These are phyloP conservation scores for Halcyon leucocephala DNA, from an alignment of 2,797 vertebrate genomes.

Conservation along the genomic window DNA sequence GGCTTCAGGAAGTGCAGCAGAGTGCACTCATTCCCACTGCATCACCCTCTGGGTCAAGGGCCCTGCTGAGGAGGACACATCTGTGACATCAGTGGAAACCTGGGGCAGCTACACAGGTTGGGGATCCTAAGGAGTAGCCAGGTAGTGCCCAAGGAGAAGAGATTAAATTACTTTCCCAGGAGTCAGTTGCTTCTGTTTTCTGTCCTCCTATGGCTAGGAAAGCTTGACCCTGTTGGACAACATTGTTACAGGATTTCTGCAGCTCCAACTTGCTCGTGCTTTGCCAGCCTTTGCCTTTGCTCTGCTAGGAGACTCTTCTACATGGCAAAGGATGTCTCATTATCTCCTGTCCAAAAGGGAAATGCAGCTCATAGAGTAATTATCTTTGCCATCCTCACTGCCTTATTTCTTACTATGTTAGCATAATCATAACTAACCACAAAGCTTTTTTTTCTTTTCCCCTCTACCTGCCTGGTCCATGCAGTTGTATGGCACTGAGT, in stretches of 20 bases:
- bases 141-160: neutral
- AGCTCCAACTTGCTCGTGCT: neutral
- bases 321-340: constrained; percentile 15
- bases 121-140: neutral
- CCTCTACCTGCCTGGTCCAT: neutral
- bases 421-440: constrained; percentile 17
- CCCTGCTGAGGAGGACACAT: neutral
- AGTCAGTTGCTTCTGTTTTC: neutral
- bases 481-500: neutral
- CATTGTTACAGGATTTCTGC: neutral
- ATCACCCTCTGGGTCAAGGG: neutral
- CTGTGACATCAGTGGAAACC: neutral
- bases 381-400: constrained; percentile 21
- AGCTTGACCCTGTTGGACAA: neutral
- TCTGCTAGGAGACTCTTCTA: neutral
- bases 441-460: neutral
- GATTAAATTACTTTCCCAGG: neutral
- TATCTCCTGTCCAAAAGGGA: constrained; percentile 42
- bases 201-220: neutral
- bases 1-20: neutral
- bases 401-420: constrained; percentile 40
- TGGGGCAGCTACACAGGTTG: neutral
- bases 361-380: constrained; percentile 20
- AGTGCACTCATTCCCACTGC: neutral
- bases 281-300: neutral